phyloP scores from a whole-genome alignment of 2,113 vertebrate genomes.

The Scopus umbretta region DNA sequence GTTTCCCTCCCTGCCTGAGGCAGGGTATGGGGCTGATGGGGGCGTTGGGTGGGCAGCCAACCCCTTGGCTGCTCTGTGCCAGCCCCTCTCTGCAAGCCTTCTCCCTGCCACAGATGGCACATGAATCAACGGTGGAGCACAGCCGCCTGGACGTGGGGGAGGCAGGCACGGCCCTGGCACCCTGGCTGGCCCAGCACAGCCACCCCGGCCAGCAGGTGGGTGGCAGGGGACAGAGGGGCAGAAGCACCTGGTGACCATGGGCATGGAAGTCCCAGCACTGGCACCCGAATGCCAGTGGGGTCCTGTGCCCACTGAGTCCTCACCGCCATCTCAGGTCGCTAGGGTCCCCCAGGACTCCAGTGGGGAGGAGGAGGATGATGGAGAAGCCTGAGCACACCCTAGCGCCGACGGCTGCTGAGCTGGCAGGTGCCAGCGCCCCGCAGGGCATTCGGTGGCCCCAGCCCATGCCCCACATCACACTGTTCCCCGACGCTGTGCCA shows the following conservation, averaged over 20 bases:
- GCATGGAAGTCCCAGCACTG: accelerated
- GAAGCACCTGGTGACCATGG: neutral
- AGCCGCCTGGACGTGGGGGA: neutral
- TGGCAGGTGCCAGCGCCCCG: neutral
- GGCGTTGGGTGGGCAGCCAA: neutral
- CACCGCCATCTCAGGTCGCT: neutral
- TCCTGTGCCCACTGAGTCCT: neutral
- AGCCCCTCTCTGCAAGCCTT: neutral
- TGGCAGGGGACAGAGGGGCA: neutral
- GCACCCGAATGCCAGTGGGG: accelerated
- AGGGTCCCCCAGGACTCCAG: neutral
- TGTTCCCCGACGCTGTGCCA: neutral
- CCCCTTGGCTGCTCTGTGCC: neutral
- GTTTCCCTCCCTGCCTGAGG: neutral
- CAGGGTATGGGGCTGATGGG: accelerated
- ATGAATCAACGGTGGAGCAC: conserved; percentile 67
- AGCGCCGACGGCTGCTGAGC: accelerated
- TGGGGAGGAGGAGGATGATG: neutral
- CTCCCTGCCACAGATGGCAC: conserved; percentile 72
- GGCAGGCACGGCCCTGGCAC: neutral
- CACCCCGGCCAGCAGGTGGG: conserved; percentile 6
- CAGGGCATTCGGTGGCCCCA: neutral
- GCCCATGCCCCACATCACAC: neutral
- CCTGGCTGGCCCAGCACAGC: neutral
- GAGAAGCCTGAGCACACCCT: conserved; percentile 2